Evolutionary conservation across 1,140 invertebrate genomes (phyloP).

Genomic region (Babylonia areolata): DNA sequence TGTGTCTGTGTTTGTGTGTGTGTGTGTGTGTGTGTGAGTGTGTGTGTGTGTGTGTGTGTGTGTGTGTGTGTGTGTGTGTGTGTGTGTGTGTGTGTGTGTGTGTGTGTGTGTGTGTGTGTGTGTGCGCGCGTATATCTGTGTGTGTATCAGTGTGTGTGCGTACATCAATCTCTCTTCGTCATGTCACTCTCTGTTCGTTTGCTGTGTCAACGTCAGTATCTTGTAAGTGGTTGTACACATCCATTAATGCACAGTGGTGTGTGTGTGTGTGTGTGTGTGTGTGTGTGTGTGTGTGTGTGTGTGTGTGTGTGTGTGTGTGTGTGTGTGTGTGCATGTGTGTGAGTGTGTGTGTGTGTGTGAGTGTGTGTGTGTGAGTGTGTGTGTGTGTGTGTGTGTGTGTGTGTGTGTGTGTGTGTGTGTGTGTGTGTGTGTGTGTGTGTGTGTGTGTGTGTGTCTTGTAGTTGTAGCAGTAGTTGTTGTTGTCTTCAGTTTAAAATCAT

Average conservation of each 20-base stretch:
- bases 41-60: too few relatives aligned
- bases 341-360: constrained; percentile 20
- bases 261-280: constrained; percentile 1
- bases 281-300: constrained; percentile 22
- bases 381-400: too few relatives aligned
- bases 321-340: constrained; percentile 27
- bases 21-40: too few relatives aligned
- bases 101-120: neutral
- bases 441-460: neutral
- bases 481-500: too few relatives aligned
- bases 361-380: too few relatives aligned
- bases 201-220: too few relatives aligned
- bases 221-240: neutral
- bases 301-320: constrained; percentile 30
- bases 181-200: neutral
- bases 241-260: neutral
- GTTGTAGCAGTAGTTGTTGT: too few relatives aligned
- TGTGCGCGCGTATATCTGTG: neutral
- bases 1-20: too few relatives aligned
- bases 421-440: constrained; percentile 3
- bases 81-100: too few relatives aligned
- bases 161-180: constrained; percentile 2
- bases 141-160: constrained; percentile 1
- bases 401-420: too few relatives aligned
- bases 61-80: too few relatives aligned